Evolutionary conservation across 2,113 vertebrate species (phyloP).

Genomic region (Podocnemis expansa): DNA sequence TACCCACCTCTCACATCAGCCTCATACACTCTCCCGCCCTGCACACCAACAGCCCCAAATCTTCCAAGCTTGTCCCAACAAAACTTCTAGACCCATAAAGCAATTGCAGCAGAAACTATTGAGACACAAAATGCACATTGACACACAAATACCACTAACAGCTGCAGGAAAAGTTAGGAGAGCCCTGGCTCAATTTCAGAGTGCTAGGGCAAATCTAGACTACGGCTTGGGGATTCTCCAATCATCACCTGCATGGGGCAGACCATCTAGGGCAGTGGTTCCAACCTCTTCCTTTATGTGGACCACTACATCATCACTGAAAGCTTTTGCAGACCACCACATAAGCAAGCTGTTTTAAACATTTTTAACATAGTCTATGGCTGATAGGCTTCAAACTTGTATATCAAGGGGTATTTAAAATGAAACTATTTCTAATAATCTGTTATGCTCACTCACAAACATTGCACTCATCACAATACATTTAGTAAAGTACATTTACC

Average conservation of each 20-base stretch:
- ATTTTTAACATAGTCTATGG: no score
- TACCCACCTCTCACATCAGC: neutral
- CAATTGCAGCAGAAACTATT: neutral
- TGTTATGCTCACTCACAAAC: no score
- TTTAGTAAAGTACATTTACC: no score
- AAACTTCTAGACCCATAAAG: neutral
- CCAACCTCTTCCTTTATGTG: no score
- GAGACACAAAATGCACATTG: neutral
- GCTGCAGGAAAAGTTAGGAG: neutral
- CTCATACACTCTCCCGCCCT: neutral
- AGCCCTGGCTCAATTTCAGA: fast-evolving
- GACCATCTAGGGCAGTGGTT: no score
- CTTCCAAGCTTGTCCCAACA: neutral
- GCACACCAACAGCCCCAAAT: neutral
- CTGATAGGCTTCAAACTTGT: no score
- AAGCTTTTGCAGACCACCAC: no score
- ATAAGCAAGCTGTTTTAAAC: no score
- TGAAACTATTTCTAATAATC: no score
- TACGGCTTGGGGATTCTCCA: fast-evolving
- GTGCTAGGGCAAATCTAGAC: neutral
- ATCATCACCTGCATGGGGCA: neutral
- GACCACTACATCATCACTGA: no score
- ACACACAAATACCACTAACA: neutral
- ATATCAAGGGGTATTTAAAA: no score
- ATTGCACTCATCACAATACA: no score